phyloP scores from a whole-genome alignment of 1,140 invertebrate genomes.

The Streblospio benedicti region DNA sequence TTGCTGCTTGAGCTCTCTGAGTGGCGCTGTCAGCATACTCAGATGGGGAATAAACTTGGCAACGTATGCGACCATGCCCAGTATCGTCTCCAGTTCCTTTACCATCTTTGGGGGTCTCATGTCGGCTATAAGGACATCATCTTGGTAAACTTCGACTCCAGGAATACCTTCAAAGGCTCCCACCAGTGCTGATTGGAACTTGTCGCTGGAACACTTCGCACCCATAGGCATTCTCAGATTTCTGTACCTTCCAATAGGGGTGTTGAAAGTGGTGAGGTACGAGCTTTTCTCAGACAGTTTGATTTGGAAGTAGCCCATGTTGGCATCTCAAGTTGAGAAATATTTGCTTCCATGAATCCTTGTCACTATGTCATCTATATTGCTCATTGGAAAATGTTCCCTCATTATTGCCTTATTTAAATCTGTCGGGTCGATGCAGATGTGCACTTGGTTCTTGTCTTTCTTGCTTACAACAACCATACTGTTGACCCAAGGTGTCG shows the following conservation, averaged over 20 bases:
- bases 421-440: constrained; percentile 24
- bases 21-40: constrained; percentile 21
- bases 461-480: constrained; percentile 23
- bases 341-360: no score
- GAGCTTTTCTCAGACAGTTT: neutral
- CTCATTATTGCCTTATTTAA: constrained; percentile 22
- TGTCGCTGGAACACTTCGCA: neutral
- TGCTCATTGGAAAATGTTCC: constrained; percentile 22
- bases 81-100: constrained; percentile 15
- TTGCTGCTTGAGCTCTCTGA: constrained; percentile 8
- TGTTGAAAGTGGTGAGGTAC: neutral
- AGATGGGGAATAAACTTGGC: constrained; percentile 22
- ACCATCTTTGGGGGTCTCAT: constrained; percentile 16
- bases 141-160: neutral
- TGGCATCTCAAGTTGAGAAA: no score
- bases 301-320: neutral
- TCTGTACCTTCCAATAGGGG: constrained; percentile 9
- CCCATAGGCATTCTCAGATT: neutral
- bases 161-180: neutral
- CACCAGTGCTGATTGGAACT: neutral
- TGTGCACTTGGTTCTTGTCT: constrained; percentile 17
- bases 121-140: neutral
- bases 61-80: neutral
- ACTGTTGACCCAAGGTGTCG: constrained; percentile 21
- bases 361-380: constrained; percentile 26